These are phyloP conservation scores for Lasioglossum albipes DNA, from an alignment of 1,140 invertebrate species.

Conservation along the genomic window DNA sequence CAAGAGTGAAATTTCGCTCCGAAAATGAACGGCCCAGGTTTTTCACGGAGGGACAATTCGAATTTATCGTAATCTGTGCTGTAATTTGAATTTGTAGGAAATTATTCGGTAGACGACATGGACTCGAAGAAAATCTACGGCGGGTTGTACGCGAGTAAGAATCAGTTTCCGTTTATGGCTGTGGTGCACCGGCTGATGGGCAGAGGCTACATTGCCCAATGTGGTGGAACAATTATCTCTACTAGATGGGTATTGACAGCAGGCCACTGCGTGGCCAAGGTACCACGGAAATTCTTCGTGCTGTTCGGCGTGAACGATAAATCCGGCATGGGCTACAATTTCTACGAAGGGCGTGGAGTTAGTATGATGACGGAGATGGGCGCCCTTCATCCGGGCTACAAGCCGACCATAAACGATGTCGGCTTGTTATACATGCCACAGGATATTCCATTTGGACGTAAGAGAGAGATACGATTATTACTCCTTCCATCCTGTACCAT, in stretches of 20 bases:
- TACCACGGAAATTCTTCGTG: slow-evolving; percentile 23
- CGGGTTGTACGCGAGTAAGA: slow-evolving; percentile 18
- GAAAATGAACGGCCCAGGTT: too few species aligned
- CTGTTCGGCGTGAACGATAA: slow-evolving; percentile 52
- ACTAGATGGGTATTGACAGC: slow-evolving; percentile 59
- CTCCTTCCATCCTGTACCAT: too few species aligned
- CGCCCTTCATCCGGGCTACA: slow-evolving; percentile 37
- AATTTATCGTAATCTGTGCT: too few species aligned
- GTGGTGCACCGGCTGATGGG: slow-evolving; percentile 42
- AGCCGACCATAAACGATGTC: slow-evolving; percentile 40
- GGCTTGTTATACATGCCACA: slow-evolving; percentile 51
- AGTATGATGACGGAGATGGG: slow-evolving; percentile 35
- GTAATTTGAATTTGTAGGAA: too few species aligned
- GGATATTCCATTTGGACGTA: slow-evolving; percentile 55
- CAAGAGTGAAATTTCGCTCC: too few species aligned
- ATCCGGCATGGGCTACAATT: slow-evolving; percentile 26
- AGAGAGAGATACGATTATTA: neutral
- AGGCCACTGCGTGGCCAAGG: slow-evolving; percentile 41
- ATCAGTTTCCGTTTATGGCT: slow-evolving; percentile 59
- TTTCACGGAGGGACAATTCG: too few species aligned
- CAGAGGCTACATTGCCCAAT: slow-evolving; percentile 14
- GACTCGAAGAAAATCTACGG: slow-evolving; percentile 31
- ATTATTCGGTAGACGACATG: neutral
- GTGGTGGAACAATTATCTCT: slow-evolving; percentile 55
- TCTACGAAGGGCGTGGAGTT: slow-evolving; percentile 35